These are phyloP conservation scores for Nebria salina DNA, from an alignment of 2,888 invertebrate genomes.

Conservation along the genomic window DNA sequence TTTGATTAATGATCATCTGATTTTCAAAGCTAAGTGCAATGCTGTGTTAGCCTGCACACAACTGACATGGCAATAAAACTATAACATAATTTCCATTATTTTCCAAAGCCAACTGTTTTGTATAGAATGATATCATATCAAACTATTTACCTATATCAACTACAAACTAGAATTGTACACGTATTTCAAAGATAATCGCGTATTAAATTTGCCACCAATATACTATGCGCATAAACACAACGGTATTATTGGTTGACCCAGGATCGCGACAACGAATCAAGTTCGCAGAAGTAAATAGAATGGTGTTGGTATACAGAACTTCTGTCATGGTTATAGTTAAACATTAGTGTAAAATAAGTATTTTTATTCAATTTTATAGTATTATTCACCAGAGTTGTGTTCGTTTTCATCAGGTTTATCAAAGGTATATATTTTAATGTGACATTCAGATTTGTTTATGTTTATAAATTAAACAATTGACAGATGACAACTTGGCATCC, in stretches of 20 bases:
- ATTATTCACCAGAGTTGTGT: neutral
- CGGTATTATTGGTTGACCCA: constrained; percentile 18
- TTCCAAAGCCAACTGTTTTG: neutral
- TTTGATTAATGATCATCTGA: constrained; percentile 44
- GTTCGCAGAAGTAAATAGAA: neutral
- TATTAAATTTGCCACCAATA: constrained; percentile 34
- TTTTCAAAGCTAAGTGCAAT: constrained; percentile 42
- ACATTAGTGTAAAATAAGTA: constrained; percentile 33
- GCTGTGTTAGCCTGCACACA: constrained; percentile 30
- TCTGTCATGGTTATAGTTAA: constrained; percentile 33
- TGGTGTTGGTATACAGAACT: constrained; percentile 36
- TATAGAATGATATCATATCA: neutral
- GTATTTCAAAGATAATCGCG: constrained; percentile 18
- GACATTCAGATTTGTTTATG: constrained; percentile 4
- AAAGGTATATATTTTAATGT: constrained; percentile 9
- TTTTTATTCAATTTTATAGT: neutral
- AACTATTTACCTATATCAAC: neutral
- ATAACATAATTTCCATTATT: constrained; percentile 27
- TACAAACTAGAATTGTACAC: constrained; percentile 11
- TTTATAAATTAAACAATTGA: constrained; percentile 11
- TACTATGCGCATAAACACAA: constrained; percentile 4
- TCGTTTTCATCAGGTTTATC: neutral
- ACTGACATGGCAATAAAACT: constrained; percentile 36
- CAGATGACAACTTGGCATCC: constrained; percentile 1
- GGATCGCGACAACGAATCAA: constrained; percentile 24